Conservation (phyloP, 2,797 vertebrate species). For the Natrix natrix region DNA sequence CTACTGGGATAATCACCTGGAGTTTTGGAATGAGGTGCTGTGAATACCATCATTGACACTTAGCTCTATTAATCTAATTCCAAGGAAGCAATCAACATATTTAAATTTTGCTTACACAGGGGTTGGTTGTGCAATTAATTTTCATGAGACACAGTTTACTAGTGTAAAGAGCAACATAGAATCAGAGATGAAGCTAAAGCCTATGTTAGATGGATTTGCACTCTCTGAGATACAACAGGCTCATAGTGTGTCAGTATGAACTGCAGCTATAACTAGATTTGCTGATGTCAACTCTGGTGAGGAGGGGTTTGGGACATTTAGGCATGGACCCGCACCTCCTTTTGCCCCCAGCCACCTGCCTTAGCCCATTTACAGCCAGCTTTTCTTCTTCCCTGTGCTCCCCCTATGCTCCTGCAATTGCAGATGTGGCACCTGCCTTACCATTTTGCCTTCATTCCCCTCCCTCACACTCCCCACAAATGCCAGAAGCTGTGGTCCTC, state of each 20-base stretch:
- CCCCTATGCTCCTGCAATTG: too few relatives aligned
- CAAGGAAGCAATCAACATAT: not conserved
- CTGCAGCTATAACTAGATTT: not conserved
- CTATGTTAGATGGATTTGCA: not conserved
- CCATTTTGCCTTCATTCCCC: too few relatives aligned
- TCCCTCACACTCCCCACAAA: fast-evolving
- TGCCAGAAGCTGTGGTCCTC: too few relatives aligned
- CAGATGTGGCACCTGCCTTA: too few relatives aligned
- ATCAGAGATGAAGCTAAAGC: not conserved
- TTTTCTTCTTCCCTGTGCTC: too few relatives aligned
- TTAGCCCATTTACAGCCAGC: too few relatives aligned
- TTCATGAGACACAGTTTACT: not conserved
- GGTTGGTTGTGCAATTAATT: not conserved
- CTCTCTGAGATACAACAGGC: not conserved
- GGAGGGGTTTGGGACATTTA: too few relatives aligned
- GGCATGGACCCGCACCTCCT: too few relatives aligned
- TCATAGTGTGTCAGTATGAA: not conserved
- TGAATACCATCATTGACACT: not conserved
- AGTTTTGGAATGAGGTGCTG: not conserved
- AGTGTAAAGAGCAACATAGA: not conserved
- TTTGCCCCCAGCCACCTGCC: too few relatives aligned
- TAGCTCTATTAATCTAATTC: not conserved
- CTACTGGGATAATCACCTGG: not conserved
- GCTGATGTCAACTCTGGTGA: not conserved
- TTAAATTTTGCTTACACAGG: not conserved